Percentiles rank a stretch among this genome's conserved stretches.
These are phyloP conservation scores for Alcis repandata DNA, from an alignment of 2,888 invertebrate genomes.

Conservation along the genomic window DNA sequence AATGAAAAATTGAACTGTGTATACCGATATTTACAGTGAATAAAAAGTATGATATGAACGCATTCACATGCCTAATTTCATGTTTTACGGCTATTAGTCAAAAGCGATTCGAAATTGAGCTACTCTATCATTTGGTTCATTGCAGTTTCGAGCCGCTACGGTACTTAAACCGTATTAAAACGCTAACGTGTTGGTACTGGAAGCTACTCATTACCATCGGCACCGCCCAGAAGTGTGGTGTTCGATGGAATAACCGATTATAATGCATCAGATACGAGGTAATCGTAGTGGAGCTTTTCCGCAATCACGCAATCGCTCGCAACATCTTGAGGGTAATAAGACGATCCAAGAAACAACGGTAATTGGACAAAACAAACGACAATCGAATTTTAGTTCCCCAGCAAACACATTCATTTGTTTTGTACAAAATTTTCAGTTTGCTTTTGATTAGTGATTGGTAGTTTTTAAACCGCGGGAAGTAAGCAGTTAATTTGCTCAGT, in stretches of 20 bases:
- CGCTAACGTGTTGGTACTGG: constrained; percentile 70
- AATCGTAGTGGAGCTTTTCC: constrained; percentile 72
- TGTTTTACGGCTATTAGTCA: constrained; percentile 70
- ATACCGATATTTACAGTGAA: constrained; percentile 4
- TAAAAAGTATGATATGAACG: constrained; percentile 42
- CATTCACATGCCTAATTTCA: constrained; percentile 59
- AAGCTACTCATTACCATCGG: constrained; percentile 70
- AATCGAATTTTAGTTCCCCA: not conserved
- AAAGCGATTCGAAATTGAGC: constrained; percentile 69
- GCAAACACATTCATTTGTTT: not conserved
- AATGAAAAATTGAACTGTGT: not conserved
- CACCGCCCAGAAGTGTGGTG: constrained; percentile 66
- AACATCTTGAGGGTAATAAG: constrained; percentile 16
- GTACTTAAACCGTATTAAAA: constrained; percentile 73
- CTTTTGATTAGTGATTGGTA: not conserved
- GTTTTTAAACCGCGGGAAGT: not conserved
- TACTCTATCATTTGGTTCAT: constrained; percentile 65
- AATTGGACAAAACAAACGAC: not conserved
- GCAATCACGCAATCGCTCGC: constrained; percentile 65
- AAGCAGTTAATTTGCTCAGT: constrained; percentile 1
- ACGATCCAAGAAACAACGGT: not conserved
- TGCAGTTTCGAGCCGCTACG: constrained; percentile 64
- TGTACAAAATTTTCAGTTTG: not conserved
- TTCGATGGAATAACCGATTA: constrained; percentile 74
- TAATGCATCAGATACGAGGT: constrained; percentile 67